Percentiles rank a stretch among this genome's conserved stretches.
Conservation (phyloP, 2,797 vertebrate species). For the Apodemus agrarius region DNA sequence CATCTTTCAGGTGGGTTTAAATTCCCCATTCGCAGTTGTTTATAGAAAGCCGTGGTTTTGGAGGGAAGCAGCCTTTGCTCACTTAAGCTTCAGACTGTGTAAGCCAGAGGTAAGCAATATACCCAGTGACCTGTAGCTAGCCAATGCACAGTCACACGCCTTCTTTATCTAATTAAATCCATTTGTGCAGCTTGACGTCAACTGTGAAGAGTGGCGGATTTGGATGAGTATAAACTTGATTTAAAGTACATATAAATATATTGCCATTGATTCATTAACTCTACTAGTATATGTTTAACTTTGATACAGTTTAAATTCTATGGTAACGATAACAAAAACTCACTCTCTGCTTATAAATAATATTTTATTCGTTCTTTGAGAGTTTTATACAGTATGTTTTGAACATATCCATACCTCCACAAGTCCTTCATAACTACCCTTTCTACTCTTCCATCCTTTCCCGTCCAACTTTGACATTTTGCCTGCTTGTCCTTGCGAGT, state of each 20-base stretch:
- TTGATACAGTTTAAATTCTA: not conserved
- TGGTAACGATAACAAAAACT: not conserved
- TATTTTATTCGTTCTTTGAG: not conserved
- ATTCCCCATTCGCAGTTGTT: not conserved
- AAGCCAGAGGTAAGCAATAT: not conserved
- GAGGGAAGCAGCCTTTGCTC: not conserved
- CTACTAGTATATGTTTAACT: not conserved
- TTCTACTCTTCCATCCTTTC: not conserved
- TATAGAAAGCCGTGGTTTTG: not conserved
- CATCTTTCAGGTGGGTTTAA: not conserved
- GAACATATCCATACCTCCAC: not conserved
- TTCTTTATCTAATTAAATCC: not conserved
- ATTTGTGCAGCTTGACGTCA: not conserved
- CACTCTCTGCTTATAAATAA: not conserved
- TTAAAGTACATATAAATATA: not conserved
- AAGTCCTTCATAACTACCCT: not conserved
- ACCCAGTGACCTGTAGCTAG: not conserved
- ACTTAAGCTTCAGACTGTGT: not conserved
- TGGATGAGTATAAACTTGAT: not conserved
- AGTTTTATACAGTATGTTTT: not conserved
- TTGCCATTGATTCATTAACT: not conserved
- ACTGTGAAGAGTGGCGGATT: not conserved
- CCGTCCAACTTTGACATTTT: not conserved
- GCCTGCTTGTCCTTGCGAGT: not conserved
- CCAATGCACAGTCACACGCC: not conserved